phyloP scores from a whole-genome alignment of 2,797 vertebrate genomes.

The Cyprinodon diabolis region DNA sequence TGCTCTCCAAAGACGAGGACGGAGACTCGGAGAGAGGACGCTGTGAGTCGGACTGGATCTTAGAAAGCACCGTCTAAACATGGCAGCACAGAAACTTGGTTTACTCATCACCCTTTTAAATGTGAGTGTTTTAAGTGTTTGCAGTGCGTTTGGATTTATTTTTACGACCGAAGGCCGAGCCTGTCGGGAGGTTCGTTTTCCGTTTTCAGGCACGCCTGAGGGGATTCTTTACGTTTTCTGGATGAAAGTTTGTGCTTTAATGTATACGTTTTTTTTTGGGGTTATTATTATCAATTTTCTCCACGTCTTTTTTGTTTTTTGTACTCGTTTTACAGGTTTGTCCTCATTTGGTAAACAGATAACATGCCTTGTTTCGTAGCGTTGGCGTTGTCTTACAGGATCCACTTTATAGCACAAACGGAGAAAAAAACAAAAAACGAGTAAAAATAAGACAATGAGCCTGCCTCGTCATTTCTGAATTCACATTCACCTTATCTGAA shows the following conservation, averaged over 20 bases:
- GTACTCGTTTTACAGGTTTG: constrained; percentile 49
- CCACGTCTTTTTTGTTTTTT: constrained; percentile 9
- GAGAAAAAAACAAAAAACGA: constrained; percentile 28
- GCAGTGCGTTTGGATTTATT: constrained; percentile 44
- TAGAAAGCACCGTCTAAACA: constrained; percentile 92
- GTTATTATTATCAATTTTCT: constrained; percentile 51
- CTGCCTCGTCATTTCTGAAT: constrained; percentile 66
- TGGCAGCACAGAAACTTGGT: constrained; percentile 37
- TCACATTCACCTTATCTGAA: constrained; percentile 62
- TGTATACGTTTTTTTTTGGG: constrained; percentile 40
- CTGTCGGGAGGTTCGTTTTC: constrained; percentile 27
- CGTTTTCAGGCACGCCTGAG: constrained; percentile 32
- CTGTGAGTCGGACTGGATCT: constrained; percentile 90
- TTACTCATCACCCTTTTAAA: constrained; percentile 44
- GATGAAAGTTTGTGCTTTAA: constrained; percentile 17
- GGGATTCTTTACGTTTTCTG: constrained; percentile 20
- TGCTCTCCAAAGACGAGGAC: constrained; percentile 80
- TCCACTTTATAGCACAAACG: constrained; percentile 78
- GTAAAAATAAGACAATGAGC: constrained; percentile 68
- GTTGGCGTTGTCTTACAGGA: constrained; percentile 73
- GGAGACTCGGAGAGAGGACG: constrained; percentile 80
- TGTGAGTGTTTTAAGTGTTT: constrained; percentile 38
- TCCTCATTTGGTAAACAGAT: constrained; percentile 64
- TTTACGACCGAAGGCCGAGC: constrained; percentile 20
- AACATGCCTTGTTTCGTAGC: constrained; percentile 71